Evolutionary conservation across 1,140 invertebrate genomes (phyloP), one percentile per base, ranked within the genome.

Genomic region (Leptonema lineaticorne): DNA sequence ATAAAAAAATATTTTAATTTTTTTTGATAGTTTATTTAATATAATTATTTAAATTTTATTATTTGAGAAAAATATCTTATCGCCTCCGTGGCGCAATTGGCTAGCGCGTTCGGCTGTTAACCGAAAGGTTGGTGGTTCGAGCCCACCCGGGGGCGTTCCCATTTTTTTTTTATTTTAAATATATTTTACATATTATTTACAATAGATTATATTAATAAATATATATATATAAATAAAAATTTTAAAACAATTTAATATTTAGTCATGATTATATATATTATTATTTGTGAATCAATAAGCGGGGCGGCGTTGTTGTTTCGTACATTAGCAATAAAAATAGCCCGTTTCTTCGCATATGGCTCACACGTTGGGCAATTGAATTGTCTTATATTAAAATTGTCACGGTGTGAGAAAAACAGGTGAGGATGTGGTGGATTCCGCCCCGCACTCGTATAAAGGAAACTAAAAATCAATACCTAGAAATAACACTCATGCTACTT

Each of bases 51-150:
- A 33, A 33, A 5, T 11, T 33, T 33, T 11, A 33, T 33, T 6
- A 33, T 33, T 33, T 33, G 29, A 33, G 11, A 33, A 33, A 33
- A 33, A 33, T 33, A 33, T 33, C 29, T 33, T 33, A 33, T 33
- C 29, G 62, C 62, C 62, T 64, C 62, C 62, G 62, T 64, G 62
- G 62, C 62, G 62, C 62, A 64, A 64, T 64, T 64, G 62, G 62
- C 45, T 86, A 86, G 86, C 86, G 87, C 87, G 87, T 88, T 88
- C 86, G 87, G 87, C 87, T 89, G 87, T 89, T 88, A 89, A 89
- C 87, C 87, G 86, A 88, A 87, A 87, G 85, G 86, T 87, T 87
- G 86, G 85, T 87, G 85, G 86, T 88, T 88, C 85, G 83, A 88
- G 84, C 82, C 86, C 86, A 87, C 85, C 85, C 85, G 85, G 85